A percentile compares a stretch with the other conserved stretches of the same genome.
Conservation (phyloP, 2,888 invertebrate species). For the Slavum lentiscoides region DNA sequence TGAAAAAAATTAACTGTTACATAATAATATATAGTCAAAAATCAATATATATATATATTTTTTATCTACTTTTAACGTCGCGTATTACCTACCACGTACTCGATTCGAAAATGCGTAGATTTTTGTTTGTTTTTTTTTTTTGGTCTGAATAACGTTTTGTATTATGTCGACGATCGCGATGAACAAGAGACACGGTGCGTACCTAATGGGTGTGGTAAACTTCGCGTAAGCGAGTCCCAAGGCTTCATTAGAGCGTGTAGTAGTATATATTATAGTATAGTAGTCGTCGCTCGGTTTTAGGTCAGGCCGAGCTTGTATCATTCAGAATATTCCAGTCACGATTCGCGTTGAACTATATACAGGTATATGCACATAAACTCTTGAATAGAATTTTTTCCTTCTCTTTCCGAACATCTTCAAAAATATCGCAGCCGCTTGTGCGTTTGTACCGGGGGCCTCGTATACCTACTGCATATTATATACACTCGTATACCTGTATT, state of each 20-base stretch:
- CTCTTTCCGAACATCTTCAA: conserved; percentile 22
- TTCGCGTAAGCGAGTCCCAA: conserved; percentile 10
- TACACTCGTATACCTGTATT: not conserved
- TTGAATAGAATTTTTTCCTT: conserved; percentile 41
- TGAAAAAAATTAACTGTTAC: too few relatives aligned
- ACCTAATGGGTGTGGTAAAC: conserved; percentile 16
- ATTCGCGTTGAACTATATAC: conserved; percentile 20
- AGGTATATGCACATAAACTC: conserved; percentile 33
- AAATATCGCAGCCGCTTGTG: not conserved
- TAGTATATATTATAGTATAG: too few relatives aligned
- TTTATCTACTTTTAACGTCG: too few relatives aligned
- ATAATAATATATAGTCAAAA: too few relatives aligned
- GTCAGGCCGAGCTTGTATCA: conserved; percentile 12
- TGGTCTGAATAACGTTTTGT: not conserved
- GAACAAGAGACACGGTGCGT: not conserved
- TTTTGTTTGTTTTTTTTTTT: too few relatives aligned
- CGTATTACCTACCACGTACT: not conserved
- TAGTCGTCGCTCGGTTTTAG: conserved; percentile 33
- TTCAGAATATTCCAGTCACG: conserved; percentile 51
- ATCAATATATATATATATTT: too few relatives aligned
- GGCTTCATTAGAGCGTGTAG: conserved; percentile 34
- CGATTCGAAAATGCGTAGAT: not conserved
- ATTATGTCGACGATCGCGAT: conserved; percentile 5
- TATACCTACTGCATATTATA: conserved; percentile 1
- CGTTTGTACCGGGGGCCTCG: not conserved